Conservation (phyloP, 1,140 invertebrate species). For the Saccostrea cuccullata region DNA sequence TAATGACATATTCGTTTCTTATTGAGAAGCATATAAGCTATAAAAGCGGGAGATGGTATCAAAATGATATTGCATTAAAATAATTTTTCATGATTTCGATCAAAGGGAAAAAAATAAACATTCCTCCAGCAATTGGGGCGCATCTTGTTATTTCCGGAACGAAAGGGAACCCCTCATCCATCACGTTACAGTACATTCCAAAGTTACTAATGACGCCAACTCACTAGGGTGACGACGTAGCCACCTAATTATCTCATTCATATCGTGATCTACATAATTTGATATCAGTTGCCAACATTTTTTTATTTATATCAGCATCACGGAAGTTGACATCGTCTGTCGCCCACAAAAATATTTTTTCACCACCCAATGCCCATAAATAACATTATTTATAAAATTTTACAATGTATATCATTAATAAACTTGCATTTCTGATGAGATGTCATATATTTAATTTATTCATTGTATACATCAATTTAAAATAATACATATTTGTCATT, state of each 20-base stretch:
- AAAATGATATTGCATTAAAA: neutral
- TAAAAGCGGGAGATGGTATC: too few species aligned
- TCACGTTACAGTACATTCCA: neutral
- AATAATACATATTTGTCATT: neutral
- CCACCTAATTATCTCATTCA: neutral
- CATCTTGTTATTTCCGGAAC: constrained; percentile 3
- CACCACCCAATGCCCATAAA: neutral
- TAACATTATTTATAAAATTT: neutral
- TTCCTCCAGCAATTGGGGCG: neutral
- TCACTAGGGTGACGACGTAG: neutral
- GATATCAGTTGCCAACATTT: neutral
- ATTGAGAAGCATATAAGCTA: too few species aligned
- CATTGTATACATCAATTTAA: neutral
- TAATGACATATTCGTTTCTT: too few species aligned
- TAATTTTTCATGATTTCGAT: neutral
- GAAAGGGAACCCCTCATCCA: neutral
- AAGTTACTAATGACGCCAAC: neutral
- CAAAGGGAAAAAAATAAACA: neutral
- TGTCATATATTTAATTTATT: neutral
- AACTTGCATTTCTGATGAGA: neutral
- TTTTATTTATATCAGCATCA: neutral
- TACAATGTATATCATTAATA: neutral
- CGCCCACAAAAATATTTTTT: neutral
- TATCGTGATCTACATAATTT: neutral
- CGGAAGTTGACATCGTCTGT: neutral